Evolutionary conservation across 2,113 vertebrate species (phyloP), one percentile per base, ranked within the genome.

Genomic region (Channa argus): DNA sequence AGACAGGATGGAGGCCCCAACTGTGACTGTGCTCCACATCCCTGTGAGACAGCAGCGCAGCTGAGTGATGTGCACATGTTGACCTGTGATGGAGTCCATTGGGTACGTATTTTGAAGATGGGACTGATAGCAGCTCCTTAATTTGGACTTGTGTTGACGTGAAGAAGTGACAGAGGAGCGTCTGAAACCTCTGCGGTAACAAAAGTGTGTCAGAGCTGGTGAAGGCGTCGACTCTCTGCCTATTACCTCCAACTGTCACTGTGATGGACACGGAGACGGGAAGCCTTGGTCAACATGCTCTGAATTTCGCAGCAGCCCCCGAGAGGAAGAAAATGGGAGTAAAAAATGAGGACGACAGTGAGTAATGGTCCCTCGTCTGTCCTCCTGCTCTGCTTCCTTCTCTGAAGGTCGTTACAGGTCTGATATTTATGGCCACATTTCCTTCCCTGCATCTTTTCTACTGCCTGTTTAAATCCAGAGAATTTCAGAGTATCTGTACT

Each of bases 331-430:
- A 43, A 56, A 24, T 24, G 24, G 24, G 24, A 24, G 24, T 24
- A 37, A 9, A 56, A 55, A 24, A 61, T 10, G 58, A 45, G 58
- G 58, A 45, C 41, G 41, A 62, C 43, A 36, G 59, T 62, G 24
- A 46, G 34, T 34, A 8, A 61, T 1, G 58, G 11, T 15, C 5
- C 7, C 55, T 44, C 6, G 6, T 24, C 55, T 24, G 1, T 59
- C 37, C 55, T 56, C 3, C 55, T 44, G 13, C 13, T 24, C 55
- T 24, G 1, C 15, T 14, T 58, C 14, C n/a, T 39, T 41, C 37
- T 15, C 39, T 61, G n/a, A 43, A 60, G 39, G 58, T 56, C n/a
- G 8, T 38, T 7, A 36, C 8, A 39, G 36, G 36, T 58, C 37
- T 8, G 13, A 41, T 41, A 14, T 58, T 14, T 10, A 13, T 54